Conservation (phyloP, 2,888 invertebrate species). For the Drosophila bunnanda region DNA sequence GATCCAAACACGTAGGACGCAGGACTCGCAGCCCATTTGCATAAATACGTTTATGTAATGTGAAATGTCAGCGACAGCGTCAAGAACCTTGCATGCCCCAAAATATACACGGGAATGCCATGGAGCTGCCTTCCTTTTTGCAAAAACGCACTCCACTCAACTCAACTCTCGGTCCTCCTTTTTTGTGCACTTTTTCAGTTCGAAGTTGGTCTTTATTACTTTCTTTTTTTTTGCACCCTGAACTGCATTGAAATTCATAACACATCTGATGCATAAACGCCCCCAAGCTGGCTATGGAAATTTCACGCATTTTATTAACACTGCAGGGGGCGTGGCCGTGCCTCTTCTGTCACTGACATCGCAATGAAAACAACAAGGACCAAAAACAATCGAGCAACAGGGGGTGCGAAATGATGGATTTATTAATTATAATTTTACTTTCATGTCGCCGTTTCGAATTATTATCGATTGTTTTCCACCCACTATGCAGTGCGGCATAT, state of each 20-base stretch:
- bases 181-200: constrained; percentile 25
- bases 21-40: constrained; percentile 72
- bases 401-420: constrained; percentile 54
- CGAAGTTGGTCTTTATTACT: constrained; percentile 14
- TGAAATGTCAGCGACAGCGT: constrained; percentile 76
- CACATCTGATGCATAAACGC: constrained; percentile 79
- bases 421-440: constrained; percentile 63
- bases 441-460: constrained; percentile 14
- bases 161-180: constrained; percentile 5
- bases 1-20: constrained; percentile 53
- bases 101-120: constrained; percentile 7
- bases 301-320: constrained; percentile 62
- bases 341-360: constrained; percentile 37
- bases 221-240: constrained; percentile 10
- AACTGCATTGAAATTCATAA: constrained; percentile 75
- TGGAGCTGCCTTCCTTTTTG: constrained; percentile 26
- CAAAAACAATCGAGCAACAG: background rate
- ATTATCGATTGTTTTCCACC: constrained; percentile 8
- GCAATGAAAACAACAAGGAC: constrained; percentile 3
- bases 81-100: constrained; percentile 52
- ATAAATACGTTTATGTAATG: constrained; percentile 80
- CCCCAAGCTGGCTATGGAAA: constrained; percentile 72
- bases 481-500: background rate
- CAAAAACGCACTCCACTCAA: constrained; percentile 56
- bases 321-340: constrained; percentile 44